Evolutionary conservation across 2,888 invertebrate genomes (phyloP).

Genomic region (Autographa pulchrina): DNA sequence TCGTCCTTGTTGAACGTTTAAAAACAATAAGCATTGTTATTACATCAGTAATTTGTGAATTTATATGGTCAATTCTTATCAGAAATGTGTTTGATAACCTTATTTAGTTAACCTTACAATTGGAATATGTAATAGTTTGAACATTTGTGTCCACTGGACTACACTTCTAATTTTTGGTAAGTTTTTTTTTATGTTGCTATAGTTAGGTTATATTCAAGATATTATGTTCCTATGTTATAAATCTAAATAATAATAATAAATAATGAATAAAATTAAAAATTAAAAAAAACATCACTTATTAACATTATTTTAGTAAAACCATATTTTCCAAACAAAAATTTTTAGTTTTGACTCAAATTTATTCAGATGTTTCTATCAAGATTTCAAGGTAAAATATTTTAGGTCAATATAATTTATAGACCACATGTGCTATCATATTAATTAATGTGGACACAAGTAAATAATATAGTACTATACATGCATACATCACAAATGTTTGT

Average conservation of each 20-base stretch:
- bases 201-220: neutral
- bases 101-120: slow-evolving; percentile 50
- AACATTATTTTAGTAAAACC: neutral
- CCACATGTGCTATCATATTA: neutral
- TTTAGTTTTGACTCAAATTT: slow-evolving; percentile 14
- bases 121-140: slow-evolving; percentile 32
- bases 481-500: slow-evolving; percentile 62
- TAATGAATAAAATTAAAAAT: neutral
- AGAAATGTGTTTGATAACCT: slow-evolving; percentile 53
- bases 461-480: slow-evolving; percentile 45
- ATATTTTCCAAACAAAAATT: neutral
- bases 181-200: slow-evolving; percentile 14
- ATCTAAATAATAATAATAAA: neutral
- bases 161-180: slow-evolving; percentile 38
- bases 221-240: neutral
- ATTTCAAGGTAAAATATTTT: slow-evolving; percentile 7
- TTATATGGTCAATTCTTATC: slow-evolving; percentile 50
- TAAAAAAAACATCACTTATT: neutral
- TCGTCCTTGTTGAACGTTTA: slow-evolving; percentile 43
- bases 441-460: neutral
- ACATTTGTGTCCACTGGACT: slow-evolving; percentile 14
- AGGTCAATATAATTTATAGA: slow-evolving; percentile 5
- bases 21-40: slow-evolving; percentile 45
- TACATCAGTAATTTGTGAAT: slow-evolving; percentile 36
- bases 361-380: slow-evolving; percentile 18